Evolutionary conservation across 2,888 invertebrate genomes (phyloP), one percentile per base, ranked within the genome.

Genomic region (Drosophila mettleri): DNA sequence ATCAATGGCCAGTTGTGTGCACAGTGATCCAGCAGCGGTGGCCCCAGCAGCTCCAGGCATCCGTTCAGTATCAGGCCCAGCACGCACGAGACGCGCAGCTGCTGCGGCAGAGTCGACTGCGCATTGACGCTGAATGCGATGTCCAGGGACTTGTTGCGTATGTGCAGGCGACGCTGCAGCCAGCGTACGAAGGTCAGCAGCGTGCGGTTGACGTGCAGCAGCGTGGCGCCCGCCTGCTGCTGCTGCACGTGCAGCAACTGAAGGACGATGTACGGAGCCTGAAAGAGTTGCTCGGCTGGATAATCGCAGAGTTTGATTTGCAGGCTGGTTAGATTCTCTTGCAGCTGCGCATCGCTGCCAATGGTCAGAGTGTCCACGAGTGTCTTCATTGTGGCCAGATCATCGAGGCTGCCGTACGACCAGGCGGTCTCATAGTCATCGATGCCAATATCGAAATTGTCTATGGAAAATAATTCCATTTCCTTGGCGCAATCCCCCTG

Each of bases 241-340:
- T 55, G 62, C 59, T 88, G 90, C 5, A 90, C 24, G 10, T 87
- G 68, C 16, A 90, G 41, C 2, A 92, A 51, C 12, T 82, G 74
- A 0, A 88, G 84, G 33, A 90, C 90, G n/a, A 92, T 80, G 51
- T 90, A 78, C 9, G 92, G 92, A 0, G 89, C 69, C 67, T 92
- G 92, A 1, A 92, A 73, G 24, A 92, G 80, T 61, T 90, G 92
- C 52, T 92, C 92, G 0, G 87, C 76, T 0, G 92, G 92, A 78
- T 91, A 92, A 57, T 92, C 92, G 14, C 55, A 48, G 34, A 92
- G 78, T 5, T 88, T 89, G 1, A 90, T 78, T 38, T 89, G 82
- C 12, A 92, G 46, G 54, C 86, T 89, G 2, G 77, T 77, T 0
- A 92, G 39, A 0, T 86, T 80, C 51, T 87, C 80, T 2, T 86